Percentiles rank a stretch among this genome's conserved stretches.
phyloP scores from a whole-genome alignment of 2,888 invertebrate genomes.

The Tupiocoris notatus region DNA sequence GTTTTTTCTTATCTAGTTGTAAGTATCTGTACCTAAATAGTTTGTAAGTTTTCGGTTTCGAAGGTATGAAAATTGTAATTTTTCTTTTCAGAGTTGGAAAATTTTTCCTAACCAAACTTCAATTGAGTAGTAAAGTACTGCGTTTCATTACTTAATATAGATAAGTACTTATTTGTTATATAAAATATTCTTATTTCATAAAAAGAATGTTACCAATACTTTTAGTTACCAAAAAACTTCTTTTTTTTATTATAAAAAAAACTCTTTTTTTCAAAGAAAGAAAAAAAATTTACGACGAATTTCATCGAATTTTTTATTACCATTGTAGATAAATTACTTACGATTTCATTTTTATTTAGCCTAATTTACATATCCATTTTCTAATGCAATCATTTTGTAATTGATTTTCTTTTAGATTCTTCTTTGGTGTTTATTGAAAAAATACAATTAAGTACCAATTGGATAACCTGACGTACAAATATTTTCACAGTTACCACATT shows the following conservation, averaged over 20 bases:
- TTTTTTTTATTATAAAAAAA: no score
- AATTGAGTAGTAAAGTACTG: no score
- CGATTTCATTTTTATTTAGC: background rate
- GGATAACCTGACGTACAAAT: background rate
- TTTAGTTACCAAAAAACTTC: slow-evolving; percentile 35
- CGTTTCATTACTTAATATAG: background rate
- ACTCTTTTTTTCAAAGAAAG: background rate
- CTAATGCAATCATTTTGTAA: background rate
- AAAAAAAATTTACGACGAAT: background rate
- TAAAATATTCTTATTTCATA: background rate
- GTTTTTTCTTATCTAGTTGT: background rate
- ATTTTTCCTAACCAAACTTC: no score
- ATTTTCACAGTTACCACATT: background rate
- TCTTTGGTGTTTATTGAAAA: no score
- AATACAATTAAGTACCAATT: background rate
- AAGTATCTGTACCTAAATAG: background rate
- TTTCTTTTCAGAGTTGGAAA: no score
- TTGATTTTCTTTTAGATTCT: no score
- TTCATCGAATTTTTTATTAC: background rate
- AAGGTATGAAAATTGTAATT: background rate
- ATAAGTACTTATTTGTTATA: background rate
- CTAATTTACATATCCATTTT: background rate
- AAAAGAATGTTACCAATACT: slow-evolving; percentile 29
- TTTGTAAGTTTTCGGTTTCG: background rate
- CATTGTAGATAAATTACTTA: background rate